These are phyloP conservation scores for Oncorhynchus masou DNA, from an alignment of 2,113 vertebrate species.

Conservation along the genomic window DNA sequence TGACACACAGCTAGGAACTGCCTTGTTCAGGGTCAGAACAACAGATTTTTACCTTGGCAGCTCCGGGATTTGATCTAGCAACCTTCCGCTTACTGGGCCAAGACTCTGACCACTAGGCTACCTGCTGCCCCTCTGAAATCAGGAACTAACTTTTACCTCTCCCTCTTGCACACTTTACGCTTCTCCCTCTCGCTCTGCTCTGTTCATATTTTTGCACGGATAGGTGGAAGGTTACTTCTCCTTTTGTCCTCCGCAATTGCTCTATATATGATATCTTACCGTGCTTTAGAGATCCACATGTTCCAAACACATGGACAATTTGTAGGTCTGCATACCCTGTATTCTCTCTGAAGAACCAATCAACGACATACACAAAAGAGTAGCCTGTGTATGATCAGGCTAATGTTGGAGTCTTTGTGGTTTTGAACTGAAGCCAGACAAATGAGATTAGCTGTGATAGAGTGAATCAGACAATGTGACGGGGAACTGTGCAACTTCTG, in stretches of 20 bases:
- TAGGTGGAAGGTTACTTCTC: slow-evolving; percentile 29
- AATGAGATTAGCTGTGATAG: slow-evolving; percentile 12
- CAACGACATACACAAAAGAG: too few species aligned
- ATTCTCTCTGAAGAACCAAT: too few species aligned
- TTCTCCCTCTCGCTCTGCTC: slow-evolving; percentile 59
- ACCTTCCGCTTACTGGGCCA: too few species aligned
- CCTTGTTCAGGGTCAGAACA: too few species aligned
- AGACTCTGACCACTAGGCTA: too few species aligned
- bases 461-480: slow-evolving; percentile 26
- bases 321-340: background rate
- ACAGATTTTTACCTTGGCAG: too few species aligned
- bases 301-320: background rate
- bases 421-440: background rate
- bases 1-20: background rate
- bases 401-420: background rate
- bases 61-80: too few species aligned
- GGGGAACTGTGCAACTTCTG: slow-evolving; percentile 63
- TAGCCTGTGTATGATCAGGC: too few species aligned
- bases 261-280: background rate
- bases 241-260: slow-evolving; percentile 13
- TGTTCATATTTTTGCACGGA: slow-evolving; percentile 63
- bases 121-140: slow-evolving; percentile 49
- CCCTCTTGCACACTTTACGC: slow-evolving; percentile 23
- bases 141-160: slow-evolving; percentile 74
- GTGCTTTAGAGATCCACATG: background rate